Base-by-base conservation (phyloP, 2,113 vertebrate species). In the Chroicocephalus ridibundus region DNA sequence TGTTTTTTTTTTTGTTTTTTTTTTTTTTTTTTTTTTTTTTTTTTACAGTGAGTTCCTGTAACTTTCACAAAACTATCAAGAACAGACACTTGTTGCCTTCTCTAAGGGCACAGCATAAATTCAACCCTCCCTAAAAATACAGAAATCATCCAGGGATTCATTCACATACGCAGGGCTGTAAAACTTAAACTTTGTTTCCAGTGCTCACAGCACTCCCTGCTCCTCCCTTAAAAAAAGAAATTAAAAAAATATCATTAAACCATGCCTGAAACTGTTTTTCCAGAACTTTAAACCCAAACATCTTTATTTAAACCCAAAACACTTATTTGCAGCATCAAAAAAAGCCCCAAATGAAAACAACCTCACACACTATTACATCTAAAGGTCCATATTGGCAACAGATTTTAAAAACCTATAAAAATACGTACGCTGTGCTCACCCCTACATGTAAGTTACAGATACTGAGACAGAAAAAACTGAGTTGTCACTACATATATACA, bases 331-430 rank as follows among this genome's bases (percentile, higher is more conserved):
- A 8, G 21, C 4, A 18, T n/a, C 26, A 44, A 32, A 29, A 60
- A 69, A 58, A 20, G 4, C 1, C 8, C 4, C 21, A 75, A 40
- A 7, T 18, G 15, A 22, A 52, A 52, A 7, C 15, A 15, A 34
- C 42, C n/a, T 25, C 44, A n/a, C n/a, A 32, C 13, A 5, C 32
- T 34, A 36, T 10, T 27, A 14, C 9, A 42, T 11, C 61, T 32
- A 13, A n/a, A 36, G n/a, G n/a, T 15, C 44, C 46, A 22, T 16
- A 29, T 3, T n/a, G 0, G 1, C n/a, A 55, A 62, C 11, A 17
- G 25, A 15, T 38, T 54, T 60, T 26, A 19, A 75, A 46, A 54
- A 54, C 14, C 38, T 40, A 10, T 6, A 68, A 27, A 26, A 36
- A 20, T 4, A 25, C 0, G 1, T 17, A 10, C 10, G 7, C 13